Base-by-base conservation (phyloP, 2,888 invertebrate species). In the Callinectes sapidus region DNA sequence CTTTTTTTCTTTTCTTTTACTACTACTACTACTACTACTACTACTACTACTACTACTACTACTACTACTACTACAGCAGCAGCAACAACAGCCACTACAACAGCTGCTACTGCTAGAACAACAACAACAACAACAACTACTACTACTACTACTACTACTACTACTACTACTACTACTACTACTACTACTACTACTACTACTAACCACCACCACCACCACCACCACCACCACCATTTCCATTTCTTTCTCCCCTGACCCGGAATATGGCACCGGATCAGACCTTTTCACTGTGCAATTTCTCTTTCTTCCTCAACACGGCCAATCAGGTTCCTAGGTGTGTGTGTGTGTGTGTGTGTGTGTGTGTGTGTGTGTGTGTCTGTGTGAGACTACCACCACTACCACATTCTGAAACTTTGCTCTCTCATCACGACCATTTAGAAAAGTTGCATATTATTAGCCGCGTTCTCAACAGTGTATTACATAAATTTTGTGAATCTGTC, bases 91-190 rank as follows among this genome's bases (percentile, higher is more conserved):
- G 2, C 86, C 54, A 54, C 87, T 55, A 54, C 87, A 54, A 2
- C 32, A n/a, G n/a, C 81, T 81, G 18, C 81, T 81, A 35, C 81
- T 81, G 16, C 28, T 81, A 16, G n/a, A n/a, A n/a, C n/a, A n/a
- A n/a, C n/a, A n/a, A n/a, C n/a, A n/a, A n/a, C n/a, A n/a, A n/a
- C n/a, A n/a, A n/a, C n/a, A n/a, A n/a, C 54, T 87, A 54, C 54
- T 87, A 54, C 87, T 87, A n/a, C 87, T 55, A 28, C n/a, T 55
- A 28, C 87, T 87, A 14, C 86, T 87, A 54, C 87, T 55, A 54
- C 87, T 87, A 2, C 32, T 42, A 54, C 81, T 81, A 35, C 81
- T 81, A 35, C 81, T 81, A 35, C 28, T 81, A 16, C 16, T 81
- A 35, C 81, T 81, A 35, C 81, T 81, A 35, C 81, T 81, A 35